Base-by-base conservation (phyloP, 2,888 invertebrate genomes). In the Synergus itoensis region DNA sequence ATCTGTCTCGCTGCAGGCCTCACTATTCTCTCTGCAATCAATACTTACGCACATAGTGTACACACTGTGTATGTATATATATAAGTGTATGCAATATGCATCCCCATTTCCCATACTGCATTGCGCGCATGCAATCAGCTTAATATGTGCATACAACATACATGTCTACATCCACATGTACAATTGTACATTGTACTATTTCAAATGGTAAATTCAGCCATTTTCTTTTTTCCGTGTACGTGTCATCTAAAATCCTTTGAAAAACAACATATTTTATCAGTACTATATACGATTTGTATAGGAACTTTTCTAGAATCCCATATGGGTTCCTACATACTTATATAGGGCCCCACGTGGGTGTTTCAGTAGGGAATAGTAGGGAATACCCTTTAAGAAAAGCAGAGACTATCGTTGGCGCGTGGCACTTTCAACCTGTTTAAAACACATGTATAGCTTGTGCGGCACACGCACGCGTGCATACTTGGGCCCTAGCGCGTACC, bases 1-100 rank as follows among this genome's bases (percentile, higher is more conserved):
- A 82, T 84, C 84, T 81, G 82, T 82, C 82, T 82, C 79, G 82
- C 79, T 79, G 79, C 82, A 83, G 82, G 84, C 82, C 77, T 80
- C 80, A 80, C 77, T 79, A 78, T 81, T 65, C 78, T 28, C 18
- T 43, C 79, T 79, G 80, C 79, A 82, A 82, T 83, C 84, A 82
- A 84, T 82, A 83, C 82, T 79, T 79, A 80, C 81, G 81, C 73
- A 73, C 53, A 73, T 36, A 28, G 36, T 65, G 36, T 65, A 4
- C 65, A 65, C 65, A 41, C 16, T 9, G 8, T 45, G 11, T 45
- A 45, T 7, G 4, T 11, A 4, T 45, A 12, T 7, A 45, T 12
- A 1, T 45, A 4, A 45, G 28, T 28, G 28, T 28, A 28, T n/a
- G 8, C 53, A 53, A 53, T 53, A 9, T 53, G 53, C 53, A 53